These are phyloP conservation scores for Catharus fuscescens DNA, from an alignment of 2,113 vertebrate genomes.

Conservation along the genomic window DNA sequence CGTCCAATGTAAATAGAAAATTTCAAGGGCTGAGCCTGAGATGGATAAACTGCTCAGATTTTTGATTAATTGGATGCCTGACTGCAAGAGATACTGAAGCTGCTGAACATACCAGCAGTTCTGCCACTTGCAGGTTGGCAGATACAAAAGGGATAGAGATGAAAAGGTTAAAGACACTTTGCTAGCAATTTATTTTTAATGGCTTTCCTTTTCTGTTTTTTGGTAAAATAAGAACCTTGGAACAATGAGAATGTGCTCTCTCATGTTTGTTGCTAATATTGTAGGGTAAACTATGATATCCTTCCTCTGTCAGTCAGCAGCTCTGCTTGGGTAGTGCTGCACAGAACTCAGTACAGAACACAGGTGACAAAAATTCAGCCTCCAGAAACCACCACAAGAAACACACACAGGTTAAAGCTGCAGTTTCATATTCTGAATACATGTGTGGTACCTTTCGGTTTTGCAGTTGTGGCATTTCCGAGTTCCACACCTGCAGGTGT, in stretches of 20 bases:
- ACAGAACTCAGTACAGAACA: background rate
- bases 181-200: background rate
- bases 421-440: background rate
- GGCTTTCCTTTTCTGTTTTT: background rate
- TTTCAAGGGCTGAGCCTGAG: background rate
- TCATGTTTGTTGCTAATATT: background rate
- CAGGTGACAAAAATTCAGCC: background rate
- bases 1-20: background rate
- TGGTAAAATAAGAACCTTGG: background rate
- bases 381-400: background rate
- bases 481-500: background rate
- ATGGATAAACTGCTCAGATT: background rate
- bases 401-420: fast-evolving
- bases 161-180: background rate
- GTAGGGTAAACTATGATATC: background rate
- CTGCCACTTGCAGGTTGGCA: background rate
- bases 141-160: background rate
- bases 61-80: background rate
- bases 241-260: background rate
- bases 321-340: fast-evolving
- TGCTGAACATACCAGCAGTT: background rate
- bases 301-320: background rate
- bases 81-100: background rate
- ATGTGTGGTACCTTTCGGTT: fast-evolving
- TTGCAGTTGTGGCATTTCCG: background rate